Evolutionary conservation across 1,140 invertebrate genomes (phyloP).

Genomic region (Bombus difficillimus): DNA sequence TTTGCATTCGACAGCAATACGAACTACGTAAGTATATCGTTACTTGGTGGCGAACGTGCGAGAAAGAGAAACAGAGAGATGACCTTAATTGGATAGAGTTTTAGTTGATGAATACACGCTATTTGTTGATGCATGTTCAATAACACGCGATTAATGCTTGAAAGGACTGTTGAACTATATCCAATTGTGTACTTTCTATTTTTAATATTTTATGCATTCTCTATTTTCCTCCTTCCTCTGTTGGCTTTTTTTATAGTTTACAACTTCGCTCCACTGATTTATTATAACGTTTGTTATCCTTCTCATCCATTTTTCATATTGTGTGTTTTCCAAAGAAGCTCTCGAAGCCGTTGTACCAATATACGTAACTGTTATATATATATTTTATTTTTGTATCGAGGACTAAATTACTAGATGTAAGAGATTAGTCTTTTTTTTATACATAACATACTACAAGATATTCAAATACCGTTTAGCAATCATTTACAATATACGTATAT

Average conservation of each 20-base stretch:
- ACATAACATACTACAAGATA: neutral
- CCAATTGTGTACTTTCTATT: slow-evolving; percentile 13
- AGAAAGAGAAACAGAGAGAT: neutral
- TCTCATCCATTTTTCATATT: neutral
- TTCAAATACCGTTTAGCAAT: neutral
- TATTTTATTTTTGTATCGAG: neutral
- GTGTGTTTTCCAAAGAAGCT: neutral
- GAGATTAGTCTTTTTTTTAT: neutral
- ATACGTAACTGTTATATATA: too few species aligned
- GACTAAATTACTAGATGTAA: neutral
- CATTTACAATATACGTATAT: neutral
- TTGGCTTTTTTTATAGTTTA: neutral
- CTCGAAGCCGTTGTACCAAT: slow-evolving; percentile 6
- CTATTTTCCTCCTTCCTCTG: neutral
- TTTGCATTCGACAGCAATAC: neutral
- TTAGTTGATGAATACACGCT: slow-evolving; percentile 40
- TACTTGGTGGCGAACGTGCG: neutral
- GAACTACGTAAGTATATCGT: neutral
- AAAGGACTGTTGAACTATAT: slow-evolving; percentile 15
- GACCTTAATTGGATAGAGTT: slow-evolving; percentile 55
- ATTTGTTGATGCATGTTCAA: slow-evolving; percentile 47
- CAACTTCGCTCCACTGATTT: neutral
- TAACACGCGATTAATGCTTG: slow-evolving; percentile 39
- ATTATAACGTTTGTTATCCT: neutral
- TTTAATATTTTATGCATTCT: neutral